Base-by-base conservation (phyloP, 2,888 invertebrate genomes). In the Herminia tarsipennalis region DNA sequence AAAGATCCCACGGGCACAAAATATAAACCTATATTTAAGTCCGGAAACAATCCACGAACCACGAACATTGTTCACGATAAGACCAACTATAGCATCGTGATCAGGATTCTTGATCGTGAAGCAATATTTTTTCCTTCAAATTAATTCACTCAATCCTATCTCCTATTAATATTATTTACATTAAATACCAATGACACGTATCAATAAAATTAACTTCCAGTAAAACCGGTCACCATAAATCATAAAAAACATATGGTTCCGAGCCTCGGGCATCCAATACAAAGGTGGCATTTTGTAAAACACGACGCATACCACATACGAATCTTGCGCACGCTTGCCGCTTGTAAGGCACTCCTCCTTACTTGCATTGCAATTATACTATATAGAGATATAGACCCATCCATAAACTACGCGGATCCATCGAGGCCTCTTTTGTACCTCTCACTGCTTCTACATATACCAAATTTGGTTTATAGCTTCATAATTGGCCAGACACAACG, bases 311-410 rank as follows among this genome's bases (percentile, higher is more conserved):
- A 37, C 14, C n/a, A 40, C 48, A 43, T 47, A 37, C 36, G 46
- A 48, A 53, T 40, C 27, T 29, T 50, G 56, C 58, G 47, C 40
- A 43, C 20, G 53, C n/a, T n/a, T n/a, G n/a, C n/a, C 54, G 48
- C 41, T 61, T 45, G 45, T 48, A 53, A 61, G 48, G 20, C 13
- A 10, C 24, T 10, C 35, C 29, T 29, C 22, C 22, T 5, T 37
- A 40, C 39, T 42, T 35, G 30, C 32, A 41, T 44, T 32, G 9
- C 22, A 39, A 20, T 10, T 44, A 25, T 56, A 46, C 30, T 34
- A 9, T n/a, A 13, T n/a, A n/a, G n/a, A n/a, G n/a, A n/a, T n/a
- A n/a, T n/a, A n/a, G n/a, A n/a, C n/a, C n/a, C n/a, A n/a, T n/a
- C n/a, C n/a, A n/a, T n/a, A n/a, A n/a, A n/a, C n/a, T n/a, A n/a